A percentile compares a stretch with the other conserved stretches of the same genome.
Conservation (phyloP, 2,888 invertebrate species). For the Pristionchus maxplancki region DNA sequence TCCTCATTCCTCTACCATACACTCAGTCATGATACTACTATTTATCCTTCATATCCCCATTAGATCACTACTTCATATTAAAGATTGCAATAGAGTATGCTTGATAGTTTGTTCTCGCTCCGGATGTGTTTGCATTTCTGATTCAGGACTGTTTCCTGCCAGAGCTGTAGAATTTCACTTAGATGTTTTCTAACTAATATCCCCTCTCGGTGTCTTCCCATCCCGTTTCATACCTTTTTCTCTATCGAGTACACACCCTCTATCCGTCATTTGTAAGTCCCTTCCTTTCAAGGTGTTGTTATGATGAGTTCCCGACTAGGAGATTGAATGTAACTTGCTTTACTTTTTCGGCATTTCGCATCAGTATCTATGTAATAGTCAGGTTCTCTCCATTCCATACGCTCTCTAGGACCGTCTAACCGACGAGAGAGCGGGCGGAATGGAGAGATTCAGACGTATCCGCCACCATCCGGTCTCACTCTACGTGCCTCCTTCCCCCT, state of each 20-base stretch:
- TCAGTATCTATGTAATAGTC: neutral
- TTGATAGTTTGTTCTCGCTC: neutral
- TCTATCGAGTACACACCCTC: neutral
- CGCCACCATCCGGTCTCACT: neutral
- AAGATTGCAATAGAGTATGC: neutral
- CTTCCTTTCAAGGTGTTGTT: neutral
- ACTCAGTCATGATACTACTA: neutral
- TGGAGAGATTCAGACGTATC: too few species aligned
- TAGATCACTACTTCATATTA: slow-evolving; percentile 6
- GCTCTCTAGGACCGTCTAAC: too few species aligned
- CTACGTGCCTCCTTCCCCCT: neutral
- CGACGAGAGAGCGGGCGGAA: too few species aligned
- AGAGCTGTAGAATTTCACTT: neutral
- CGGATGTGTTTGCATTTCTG: neutral
- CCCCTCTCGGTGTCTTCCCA: neutral
- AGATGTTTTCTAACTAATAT: neutral
- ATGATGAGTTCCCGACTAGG: slow-evolving; percentile 20
- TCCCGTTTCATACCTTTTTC: neutral
- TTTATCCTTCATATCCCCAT: neutral
- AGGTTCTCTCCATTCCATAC: too few species aligned
- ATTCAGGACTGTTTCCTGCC: neutral
- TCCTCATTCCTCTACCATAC: slow-evolving; percentile 25
- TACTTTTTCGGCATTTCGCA: neutral
- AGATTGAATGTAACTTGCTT: slow-evolving; percentile 35
- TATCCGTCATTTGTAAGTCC: slow-evolving; percentile 1